Percentiles rank a stretch among this genome's conserved stretches.
phyloP scores from a whole-genome alignment of 1,140 invertebrate genomes.

The Lepeophtheirus salmonis region DNA sequence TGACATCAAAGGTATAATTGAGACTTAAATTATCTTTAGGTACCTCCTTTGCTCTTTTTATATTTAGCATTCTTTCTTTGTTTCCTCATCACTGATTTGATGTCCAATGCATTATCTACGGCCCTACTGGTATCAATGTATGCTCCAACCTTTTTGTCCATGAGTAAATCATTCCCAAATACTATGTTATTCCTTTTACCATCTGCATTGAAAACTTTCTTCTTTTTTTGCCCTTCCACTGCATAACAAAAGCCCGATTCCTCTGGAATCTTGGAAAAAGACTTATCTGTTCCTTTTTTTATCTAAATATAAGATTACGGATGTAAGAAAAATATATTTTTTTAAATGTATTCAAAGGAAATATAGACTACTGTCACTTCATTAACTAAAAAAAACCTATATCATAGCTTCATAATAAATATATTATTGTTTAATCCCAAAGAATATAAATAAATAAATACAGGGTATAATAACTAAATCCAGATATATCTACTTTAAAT shows the following conservation, averaged over 20 bases:
- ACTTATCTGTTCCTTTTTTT: background rate
- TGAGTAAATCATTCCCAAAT: background rate
- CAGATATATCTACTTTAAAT: no score
- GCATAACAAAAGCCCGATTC: background rate
- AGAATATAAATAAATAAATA: no score
- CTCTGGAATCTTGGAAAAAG: background rate
- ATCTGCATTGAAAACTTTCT: background rate
- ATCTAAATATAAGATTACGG: background rate
- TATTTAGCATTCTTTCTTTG: background rate
- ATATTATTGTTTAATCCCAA: no score
- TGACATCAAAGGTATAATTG: no score
- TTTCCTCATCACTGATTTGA: background rate
- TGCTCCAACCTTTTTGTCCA: background rate
- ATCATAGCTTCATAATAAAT: no score
- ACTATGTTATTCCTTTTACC: background rate
- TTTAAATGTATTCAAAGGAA: background rate
- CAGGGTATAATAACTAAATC: no score
- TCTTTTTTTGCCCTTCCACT: background rate
- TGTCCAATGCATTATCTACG: background rate
- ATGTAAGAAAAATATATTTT: background rate
- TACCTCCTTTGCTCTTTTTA: background rate
- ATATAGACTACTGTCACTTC: no score
- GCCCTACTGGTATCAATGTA: background rate
- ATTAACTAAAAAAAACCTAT: no score
- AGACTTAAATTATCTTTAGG: no score